Evolutionary conservation across 2,888 invertebrate species (phyloP).

Genomic region (Drosophila multiciliata): DNA sequence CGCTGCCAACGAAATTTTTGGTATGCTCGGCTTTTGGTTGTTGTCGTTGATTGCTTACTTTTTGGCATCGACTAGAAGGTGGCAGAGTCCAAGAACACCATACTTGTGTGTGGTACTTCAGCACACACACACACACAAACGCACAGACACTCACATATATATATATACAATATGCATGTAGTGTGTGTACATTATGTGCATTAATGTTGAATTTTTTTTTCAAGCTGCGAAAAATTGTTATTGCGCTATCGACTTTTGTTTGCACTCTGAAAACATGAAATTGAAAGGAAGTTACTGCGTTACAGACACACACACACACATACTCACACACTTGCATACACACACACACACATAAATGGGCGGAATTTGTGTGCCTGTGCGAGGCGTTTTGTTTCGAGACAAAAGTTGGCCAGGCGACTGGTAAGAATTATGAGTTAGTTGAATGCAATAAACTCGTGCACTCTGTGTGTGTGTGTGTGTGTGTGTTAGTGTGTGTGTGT

Average conservation of each 20-base stretch:
- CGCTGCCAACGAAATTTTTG: background rate
- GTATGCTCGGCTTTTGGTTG: conserved; percentile 2
- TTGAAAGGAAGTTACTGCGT: conserved; percentile 66
- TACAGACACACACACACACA: conserved; percentile 29
- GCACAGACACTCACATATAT: background rate
- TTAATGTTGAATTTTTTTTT: conserved; percentile 36
- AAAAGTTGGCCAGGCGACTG: conserved; percentile 56
- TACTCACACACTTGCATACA: background rate
- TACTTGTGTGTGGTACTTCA: conserved; percentile 9
- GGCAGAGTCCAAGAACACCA: conserved; percentile 25
- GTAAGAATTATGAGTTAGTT: conserved; percentile 68
- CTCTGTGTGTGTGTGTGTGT: conserved; percentile 10
- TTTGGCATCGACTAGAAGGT: conserved; percentile 37
- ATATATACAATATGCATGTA: background rate
- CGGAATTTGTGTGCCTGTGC: conserved; percentile 27
- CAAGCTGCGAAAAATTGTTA: conserved; percentile 66
- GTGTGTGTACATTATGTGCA: conserved; percentile 22
- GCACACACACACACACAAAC: conserved; percentile 7
- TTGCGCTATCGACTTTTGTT: conserved; percentile 68
- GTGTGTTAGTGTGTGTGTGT: conserved; percentile 11
- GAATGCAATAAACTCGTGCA: conserved; percentile 64
- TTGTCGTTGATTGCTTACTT: conserved; percentile 25
- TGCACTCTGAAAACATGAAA: conserved; percentile 66
- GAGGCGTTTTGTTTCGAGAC: conserved; percentile 61
- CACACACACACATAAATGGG: conserved; percentile 12